Evolutionary conservation across 2,888 invertebrate species (phyloP).

Genomic region (Hyposoter dolosus): DNA sequence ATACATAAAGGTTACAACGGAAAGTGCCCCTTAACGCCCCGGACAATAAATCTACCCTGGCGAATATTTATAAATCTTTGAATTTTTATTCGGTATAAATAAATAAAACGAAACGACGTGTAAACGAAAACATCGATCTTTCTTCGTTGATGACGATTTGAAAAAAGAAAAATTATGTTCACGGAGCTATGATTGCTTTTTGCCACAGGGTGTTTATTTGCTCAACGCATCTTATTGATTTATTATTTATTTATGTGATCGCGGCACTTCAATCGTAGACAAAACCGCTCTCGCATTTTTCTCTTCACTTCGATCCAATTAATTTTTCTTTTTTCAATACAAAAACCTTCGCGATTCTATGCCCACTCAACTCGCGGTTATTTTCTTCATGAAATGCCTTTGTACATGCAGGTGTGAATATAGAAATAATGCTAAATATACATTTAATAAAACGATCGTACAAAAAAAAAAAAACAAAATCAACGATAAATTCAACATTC

Average conservation of each 20-base stretch:
- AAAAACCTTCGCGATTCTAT: constrained; percentile 29
- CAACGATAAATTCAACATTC: constrained; percentile 44
- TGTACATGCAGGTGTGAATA: constrained; percentile 76
- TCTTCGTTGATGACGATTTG: not conserved
- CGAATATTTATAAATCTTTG: constrained; percentile 24
- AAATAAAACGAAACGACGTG: not conserved
- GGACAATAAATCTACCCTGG: constrained; percentile 29
- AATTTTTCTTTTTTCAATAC: constrained; percentile 12
- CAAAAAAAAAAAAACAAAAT: constrained; percentile 62
- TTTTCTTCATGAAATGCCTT: constrained; percentile 69
- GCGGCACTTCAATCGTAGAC: constrained; percentile 49
- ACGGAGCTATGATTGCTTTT: constrained; percentile 21
- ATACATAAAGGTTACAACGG: constrained; percentile 9
- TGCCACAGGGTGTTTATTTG: constrained; percentile 25
- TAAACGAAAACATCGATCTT: not conserved
- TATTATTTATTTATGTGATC: constrained; percentile 43
- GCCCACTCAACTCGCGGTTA: constrained; percentile 55
- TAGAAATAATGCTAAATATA: constrained; percentile 72
- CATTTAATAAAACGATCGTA: constrained; percentile 69
- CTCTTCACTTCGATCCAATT: not conserved
- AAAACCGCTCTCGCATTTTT: not conserved
- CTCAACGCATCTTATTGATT: constrained; percentile 38
- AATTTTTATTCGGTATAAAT: not conserved
- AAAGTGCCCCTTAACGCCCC: constrained; percentile 1
- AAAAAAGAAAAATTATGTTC: constrained; percentile 10